Evolutionary conservation across 2,797 vertebrate genomes (phyloP).

Genomic region (Malurus splendens): DNA sequence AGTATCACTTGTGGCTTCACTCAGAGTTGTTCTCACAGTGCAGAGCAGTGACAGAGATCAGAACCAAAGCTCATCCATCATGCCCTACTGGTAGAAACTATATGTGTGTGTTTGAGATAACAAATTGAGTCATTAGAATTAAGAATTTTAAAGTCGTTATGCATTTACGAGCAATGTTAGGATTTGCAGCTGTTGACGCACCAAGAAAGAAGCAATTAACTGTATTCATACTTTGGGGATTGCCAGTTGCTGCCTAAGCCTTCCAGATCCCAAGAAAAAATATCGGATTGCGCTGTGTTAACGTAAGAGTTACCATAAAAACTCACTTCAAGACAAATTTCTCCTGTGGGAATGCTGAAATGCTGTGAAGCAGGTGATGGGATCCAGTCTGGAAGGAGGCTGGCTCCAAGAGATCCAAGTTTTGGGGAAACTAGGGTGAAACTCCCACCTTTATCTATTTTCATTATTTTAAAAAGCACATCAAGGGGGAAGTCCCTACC

Average conservation of each 20-base stretch:
- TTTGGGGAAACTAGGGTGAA: background rate
- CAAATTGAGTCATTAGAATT: background rate
- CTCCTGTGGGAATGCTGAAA: background rate
- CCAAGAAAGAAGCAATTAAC: background rate
- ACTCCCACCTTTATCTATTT: background rate
- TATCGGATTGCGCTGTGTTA: background rate
- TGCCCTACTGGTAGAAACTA: background rate
- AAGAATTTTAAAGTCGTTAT: background rate
- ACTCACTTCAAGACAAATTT: background rate
- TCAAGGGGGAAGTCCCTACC: background rate
- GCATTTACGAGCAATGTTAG: background rate
- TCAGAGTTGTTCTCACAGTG: background rate
- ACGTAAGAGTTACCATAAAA: background rate
- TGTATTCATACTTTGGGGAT: background rate
- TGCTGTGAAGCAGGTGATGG: background rate
- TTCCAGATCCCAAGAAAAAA: background rate
- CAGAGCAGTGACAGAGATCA: background rate
- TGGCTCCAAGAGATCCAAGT: background rate
- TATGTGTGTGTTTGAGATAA: background rate
- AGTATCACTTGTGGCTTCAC: background rate
- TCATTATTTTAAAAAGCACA: background rate
- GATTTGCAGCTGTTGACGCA: slow-evolving; percentile 3
- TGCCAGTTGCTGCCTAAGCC: background rate
- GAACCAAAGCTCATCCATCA: background rate
- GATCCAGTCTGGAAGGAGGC: background rate